Evolutionary conservation across 1,140 invertebrate genomes (phyloP).

Genomic region (Nomia melanderi): DNA sequence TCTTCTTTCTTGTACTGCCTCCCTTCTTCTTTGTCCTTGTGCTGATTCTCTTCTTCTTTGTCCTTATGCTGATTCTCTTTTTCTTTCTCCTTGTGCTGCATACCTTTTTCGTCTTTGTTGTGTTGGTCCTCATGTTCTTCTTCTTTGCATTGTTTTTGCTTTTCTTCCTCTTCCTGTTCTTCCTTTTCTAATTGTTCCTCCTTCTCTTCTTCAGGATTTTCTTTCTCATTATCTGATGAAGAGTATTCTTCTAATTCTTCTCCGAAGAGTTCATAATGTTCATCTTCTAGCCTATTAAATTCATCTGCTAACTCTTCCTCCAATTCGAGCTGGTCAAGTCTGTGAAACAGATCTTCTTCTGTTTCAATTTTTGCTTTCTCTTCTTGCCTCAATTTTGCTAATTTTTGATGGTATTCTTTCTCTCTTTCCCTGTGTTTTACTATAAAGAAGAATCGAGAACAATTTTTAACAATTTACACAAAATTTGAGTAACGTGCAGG

Average conservation of each 20-base stretch:
- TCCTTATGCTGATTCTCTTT: neutral
- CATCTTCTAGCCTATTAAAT: slow-evolving; percentile 70
- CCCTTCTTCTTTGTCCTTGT: slow-evolving; percentile 27
- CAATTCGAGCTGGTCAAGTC: slow-evolving; percentile 82
- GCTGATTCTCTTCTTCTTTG: slow-evolving; percentile 30
- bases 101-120: slow-evolving; percentile 37
- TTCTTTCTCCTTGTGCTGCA: neutral
- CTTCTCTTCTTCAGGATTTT: slow-evolving; percentile 24
- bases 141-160: slow-evolving; percentile 43
- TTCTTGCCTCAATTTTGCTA: slow-evolving; percentile 71
- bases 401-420: slow-evolving; percentile 78
- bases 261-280: slow-evolving; percentile 54
- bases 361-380: slow-evolving; percentile 70
- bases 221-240: slow-evolving; percentile 50
- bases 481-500: neutral
- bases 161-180: slow-evolving; percentile 1
- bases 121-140: slow-evolving; percentile 37
- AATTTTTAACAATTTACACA: neutral
- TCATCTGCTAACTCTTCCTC: slow-evolving; percentile 82
- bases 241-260: slow-evolving; percentile 59
- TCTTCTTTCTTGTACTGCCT: neutral
- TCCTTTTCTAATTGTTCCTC: too few species aligned
- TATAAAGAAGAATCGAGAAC: slow-evolving; percentile 45
- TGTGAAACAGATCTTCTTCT: slow-evolving; percentile 79
- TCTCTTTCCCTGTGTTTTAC: slow-evolving; percentile 81